Base-by-base conservation (phyloP, 2,113 vertebrate genomes). In the Platichthys stellatus region DNA sequence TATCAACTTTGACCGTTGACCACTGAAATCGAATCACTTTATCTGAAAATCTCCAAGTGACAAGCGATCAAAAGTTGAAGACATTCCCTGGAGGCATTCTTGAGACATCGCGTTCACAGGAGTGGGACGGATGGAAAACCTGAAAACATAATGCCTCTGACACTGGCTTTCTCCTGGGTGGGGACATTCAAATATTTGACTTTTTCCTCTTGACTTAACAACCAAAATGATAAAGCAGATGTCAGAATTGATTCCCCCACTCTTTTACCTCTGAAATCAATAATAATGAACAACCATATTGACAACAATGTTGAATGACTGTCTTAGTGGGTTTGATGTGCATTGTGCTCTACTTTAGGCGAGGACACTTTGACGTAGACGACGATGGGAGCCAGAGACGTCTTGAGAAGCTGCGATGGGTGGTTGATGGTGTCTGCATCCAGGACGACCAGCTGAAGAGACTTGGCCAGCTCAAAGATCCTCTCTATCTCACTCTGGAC, bases 341-440 rank as follows among this genome's bases (percentile, higher is more conserved):
- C 17, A 26, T 61, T 38, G 18, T 63, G 58, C 45, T 88, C 66
- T 92, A 98, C 98, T 95, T 99, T 99, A 12, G 98, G 97, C 0
- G 98, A 99, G 23, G 98, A 97, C 12, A 99, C 97, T 92, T 99
- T 99, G 90, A 99, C 97, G 5, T 98, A 99, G 86, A 99, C 97
- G 0, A 99, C 93, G 91, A 99, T 98, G 90, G 98, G 98, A 0
- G 98, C 97, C 89, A 99, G 87, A 0, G 98, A 99, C 2, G 98
- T 99, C 93, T 99, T 99, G 90, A 96, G 94, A 73, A 99, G 95
- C 90, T 99, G 98, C 20, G 97, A 91, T 0, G 98, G 98, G 89
- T 99, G 97, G 92, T 99, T 99, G 93, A 99, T 99, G 81, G 98
- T 99, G 91, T 99, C 98, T 0, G 98, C 98, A 0, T 99, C 98